Conservation (phyloP, 2,888 invertebrate species). For the Cyaniris semiargus region DNA sequence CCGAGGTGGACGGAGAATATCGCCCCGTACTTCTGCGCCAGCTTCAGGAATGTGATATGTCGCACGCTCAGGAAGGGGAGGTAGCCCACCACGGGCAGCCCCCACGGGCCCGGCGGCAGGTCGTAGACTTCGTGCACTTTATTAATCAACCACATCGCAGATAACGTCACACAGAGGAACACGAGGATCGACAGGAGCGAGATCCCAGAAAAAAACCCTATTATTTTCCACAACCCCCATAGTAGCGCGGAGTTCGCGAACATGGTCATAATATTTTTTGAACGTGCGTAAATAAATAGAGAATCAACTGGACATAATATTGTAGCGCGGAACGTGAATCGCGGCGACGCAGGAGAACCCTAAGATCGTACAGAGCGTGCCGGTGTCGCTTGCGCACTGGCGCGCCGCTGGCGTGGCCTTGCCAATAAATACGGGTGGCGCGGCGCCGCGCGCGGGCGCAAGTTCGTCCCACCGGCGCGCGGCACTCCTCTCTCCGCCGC, state of each 20-base stretch:
- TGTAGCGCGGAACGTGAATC: slow-evolving; percentile 64
- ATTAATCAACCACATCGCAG: slow-evolving; percentile 71
- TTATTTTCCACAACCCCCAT: slow-evolving; percentile 75
- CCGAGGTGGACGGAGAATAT: slow-evolving; percentile 91
- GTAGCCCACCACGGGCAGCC: slow-evolving; percentile 91
- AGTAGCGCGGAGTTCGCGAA: slow-evolving; percentile 74
- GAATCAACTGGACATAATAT: slow-evolving; percentile 59
- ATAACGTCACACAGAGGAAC: slow-evolving; percentile 69
- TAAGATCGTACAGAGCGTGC: slow-evolving; percentile 69
- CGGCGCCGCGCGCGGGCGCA: slow-evolving; percentile 65
- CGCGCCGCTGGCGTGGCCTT: slow-evolving; percentile 75
- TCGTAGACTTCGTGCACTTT: slow-evolving; percentile 68
- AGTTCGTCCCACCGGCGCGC: slow-evolving; percentile 70
- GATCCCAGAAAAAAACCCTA: slow-evolving; percentile 63
- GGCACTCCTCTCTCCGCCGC: slow-evolving; percentile 67
- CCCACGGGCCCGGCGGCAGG: slow-evolving; percentile 94
- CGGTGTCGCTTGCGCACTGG: slow-evolving; percentile 76
- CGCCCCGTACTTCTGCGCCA: slow-evolving; percentile 89
- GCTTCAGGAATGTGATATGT: slow-evolving; percentile 88
- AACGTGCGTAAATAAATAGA: slow-evolving; percentile 47
- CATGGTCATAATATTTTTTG: slow-evolving; percentile 61
- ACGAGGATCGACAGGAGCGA: slow-evolving; percentile 69
- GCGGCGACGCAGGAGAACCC: slow-evolving; percentile 59
- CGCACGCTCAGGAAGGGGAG: slow-evolving; percentile 89
- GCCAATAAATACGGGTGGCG: slow-evolving; percentile 76